phyloP scores from a whole-genome alignment of 2,888 invertebrate species.

The Cantharis flavilabris region DNA sequence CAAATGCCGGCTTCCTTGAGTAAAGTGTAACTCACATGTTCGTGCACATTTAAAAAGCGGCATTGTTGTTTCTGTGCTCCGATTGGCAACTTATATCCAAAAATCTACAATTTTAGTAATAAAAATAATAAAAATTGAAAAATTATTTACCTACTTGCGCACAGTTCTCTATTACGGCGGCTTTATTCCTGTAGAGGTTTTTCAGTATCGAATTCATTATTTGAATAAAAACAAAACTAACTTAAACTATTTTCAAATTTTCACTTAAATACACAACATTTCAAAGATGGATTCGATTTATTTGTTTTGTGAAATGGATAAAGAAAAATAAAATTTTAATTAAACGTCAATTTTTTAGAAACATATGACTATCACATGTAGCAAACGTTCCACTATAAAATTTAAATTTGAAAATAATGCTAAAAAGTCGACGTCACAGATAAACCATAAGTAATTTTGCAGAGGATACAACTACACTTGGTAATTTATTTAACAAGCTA shows the following conservation, averaged over 20 bases:
- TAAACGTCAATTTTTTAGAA: background rate
- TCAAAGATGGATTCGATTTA: background rate
- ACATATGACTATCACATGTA: background rate
- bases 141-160: background rate
- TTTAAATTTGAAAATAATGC: background rate
- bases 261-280: background rate
- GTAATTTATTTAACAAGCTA: background rate
- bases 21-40: constrained; percentile 90
- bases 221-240: background rate
- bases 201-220: background rate
- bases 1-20: constrained; percentile 84
- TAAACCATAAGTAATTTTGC: background rate
- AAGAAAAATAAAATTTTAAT: background rate
- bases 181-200: background rate
- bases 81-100: background rate
- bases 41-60: constrained; percentile 90
- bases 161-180: background rate
- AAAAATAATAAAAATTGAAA: background rate
- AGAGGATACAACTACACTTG: background rate
- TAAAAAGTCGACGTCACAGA: background rate
- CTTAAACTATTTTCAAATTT: background rate
- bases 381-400: background rate
- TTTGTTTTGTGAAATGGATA: background rate
- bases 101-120: background rate
- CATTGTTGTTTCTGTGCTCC: constrained; percentile 63